These are phyloP conservation scores for Acanthornis magna DNA, from an alignment of 2,797 vertebrate species.

Conservation along the genomic window DNA sequence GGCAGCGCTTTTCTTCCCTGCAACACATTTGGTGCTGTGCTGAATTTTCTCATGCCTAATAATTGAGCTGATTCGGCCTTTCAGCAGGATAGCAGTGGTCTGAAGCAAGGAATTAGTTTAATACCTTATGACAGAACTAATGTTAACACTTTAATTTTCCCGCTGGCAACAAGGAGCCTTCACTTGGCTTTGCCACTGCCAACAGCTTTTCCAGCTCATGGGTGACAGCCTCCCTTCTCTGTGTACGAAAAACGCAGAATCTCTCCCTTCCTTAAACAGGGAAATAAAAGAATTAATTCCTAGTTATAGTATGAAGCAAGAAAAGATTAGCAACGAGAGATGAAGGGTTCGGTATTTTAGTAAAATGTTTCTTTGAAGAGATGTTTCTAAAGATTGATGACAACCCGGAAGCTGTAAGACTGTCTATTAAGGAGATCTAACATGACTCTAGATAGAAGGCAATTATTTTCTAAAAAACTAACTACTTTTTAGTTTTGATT, in stretches of 20 bases:
- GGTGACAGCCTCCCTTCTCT: neutral
- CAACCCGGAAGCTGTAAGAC: neutral
- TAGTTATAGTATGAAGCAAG: neutral
- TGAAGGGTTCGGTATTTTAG: neutral
- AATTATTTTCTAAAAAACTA: neutral
- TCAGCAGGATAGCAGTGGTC: neutral
- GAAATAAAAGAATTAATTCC: neutral
- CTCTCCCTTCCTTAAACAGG: neutral
- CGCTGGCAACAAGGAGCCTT: neutral
- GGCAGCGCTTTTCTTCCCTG: neutral
- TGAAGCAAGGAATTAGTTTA: slow-evolving; percentile 1
- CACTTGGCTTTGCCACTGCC: neutral
- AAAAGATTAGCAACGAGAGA: neutral
- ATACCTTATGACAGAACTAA: neutral
- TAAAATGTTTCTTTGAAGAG: slow-evolving; percentile 20
- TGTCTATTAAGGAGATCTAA: slow-evolving; percentile 26
- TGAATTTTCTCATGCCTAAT: neutral
- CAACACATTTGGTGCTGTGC: fast-evolving
- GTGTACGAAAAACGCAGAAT: neutral
- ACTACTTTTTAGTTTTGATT: slow-evolving; percentile 39
- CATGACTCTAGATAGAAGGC: neutral
- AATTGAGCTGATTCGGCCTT: neutral
- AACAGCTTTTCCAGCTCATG: neutral
- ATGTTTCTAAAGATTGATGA: slow-evolving; percentile 39
- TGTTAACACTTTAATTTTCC: slow-evolving; percentile 15